Base-by-base conservation (phyloP, 2,888 invertebrate species). In the Melipona beecheii region DNA sequence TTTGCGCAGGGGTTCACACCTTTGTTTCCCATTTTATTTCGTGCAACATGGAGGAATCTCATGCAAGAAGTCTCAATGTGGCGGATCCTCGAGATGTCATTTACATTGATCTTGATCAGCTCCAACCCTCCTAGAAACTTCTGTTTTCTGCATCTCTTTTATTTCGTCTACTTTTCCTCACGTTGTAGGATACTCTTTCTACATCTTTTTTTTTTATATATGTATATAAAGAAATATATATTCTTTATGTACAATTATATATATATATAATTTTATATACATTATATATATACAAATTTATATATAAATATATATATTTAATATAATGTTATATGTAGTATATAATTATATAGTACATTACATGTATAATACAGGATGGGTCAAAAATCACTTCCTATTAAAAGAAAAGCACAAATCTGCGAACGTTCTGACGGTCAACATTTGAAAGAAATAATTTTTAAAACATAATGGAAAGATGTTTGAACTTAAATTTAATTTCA, bases 21-120 rank as follows among this genome's bases (percentile, higher is more conserved):
- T 43, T 62, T 19, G 52, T 50, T 64, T 50, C 24, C 50, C 31
- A 73, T 64, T 43, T 73, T 73, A 73, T 73, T 73, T 62, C 13
- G 31, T 50, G 19, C 36, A 17, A 43, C 43, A 9, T 43, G 43
- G 43, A 43, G 2, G 9, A 43, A 9, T 43, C 43, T 9, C 43
- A 43, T 1, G 11, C 43, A 43, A 9, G 1, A 9, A 43, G 43
- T 43, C 43, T 43, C 43, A 43, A 43, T 1, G 9, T 36, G 36
- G 36, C 9, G 36, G 1, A 36, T 31, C 19, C 19, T 17, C 24
- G 4, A 50, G 19, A 52, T 49, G 31, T 5, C 19, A 36, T n/a
- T 56, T 17, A 17, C 24, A 9, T 70, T n/a, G n/a, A 71, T 43
- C 24, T 71, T 27, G 13, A 43, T 11, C 24, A 71, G 15, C 9